Conservation (phyloP, 2,888 invertebrate genomes). For the Hypena proboscidalis region DNA sequence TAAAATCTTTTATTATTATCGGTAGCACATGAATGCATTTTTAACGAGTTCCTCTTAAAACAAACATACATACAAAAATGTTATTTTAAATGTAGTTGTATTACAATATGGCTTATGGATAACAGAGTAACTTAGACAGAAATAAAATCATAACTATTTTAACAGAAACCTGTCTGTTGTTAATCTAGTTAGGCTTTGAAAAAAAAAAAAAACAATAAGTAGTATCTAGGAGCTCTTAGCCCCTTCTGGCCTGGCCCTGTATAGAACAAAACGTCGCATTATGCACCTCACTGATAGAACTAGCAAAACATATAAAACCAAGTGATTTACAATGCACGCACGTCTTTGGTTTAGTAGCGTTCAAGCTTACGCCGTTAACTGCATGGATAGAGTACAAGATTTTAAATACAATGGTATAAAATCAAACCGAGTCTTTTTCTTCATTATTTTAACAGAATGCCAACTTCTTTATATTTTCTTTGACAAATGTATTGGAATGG, state of each 20-base stretch:
- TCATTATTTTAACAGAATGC: neutral
- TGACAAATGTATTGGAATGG: slow-evolving; percentile 37
- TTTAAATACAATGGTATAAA: neutral
- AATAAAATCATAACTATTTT: neutral
- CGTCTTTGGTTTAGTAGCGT: slow-evolving; percentile 43
- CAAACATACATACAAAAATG: no score
- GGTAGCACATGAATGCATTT: no score
- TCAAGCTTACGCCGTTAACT: no score
- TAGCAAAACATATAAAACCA: slow-evolving; percentile 32
- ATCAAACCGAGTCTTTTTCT: slow-evolving; percentile 22
- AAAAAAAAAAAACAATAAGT: no score
- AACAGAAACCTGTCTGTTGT: slow-evolving; percentile 15
- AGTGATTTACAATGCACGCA: slow-evolving; percentile 22
- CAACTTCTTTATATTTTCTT: slow-evolving; percentile 4
- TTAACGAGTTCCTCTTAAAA: no score
- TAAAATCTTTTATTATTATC: no score
- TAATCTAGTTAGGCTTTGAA: neutral
- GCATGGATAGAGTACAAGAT: slow-evolving; percentile 1
- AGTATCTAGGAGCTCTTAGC: no score
- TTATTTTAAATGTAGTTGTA: neutral
- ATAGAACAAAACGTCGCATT: slow-evolving; percentile 12
- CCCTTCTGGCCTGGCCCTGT: slow-evolving; percentile 4
- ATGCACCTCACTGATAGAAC: slow-evolving; percentile 22
- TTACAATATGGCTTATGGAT: neutral
- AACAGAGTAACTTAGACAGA: neutral